A percentile compares a stretch with the other conserved stretches of the same genome.
These are phyloP conservation scores for Diaphora mendica DNA, from an alignment of 2,888 invertebrate genomes.

Conservation along the genomic window DNA sequence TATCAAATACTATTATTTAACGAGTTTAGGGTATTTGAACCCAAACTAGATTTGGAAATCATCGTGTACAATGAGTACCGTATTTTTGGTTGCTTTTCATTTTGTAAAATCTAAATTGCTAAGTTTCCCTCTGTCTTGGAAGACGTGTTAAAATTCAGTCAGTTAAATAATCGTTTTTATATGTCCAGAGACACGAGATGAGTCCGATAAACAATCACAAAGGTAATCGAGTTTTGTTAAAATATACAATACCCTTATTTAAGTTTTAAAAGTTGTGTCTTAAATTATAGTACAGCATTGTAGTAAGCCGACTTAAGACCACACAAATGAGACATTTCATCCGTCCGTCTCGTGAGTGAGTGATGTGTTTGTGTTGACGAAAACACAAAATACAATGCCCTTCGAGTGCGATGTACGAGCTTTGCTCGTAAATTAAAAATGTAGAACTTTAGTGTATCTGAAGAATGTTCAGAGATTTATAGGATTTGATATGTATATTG, in stretches of 20 bases:
- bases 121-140: too few species aligned
- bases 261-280: not conserved
- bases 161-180: not conserved
- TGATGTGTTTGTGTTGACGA: conserved; percentile 6
- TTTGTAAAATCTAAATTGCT: too few species aligned
- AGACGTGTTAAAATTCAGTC: not conserved
- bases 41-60: not conserved
- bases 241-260: not conserved
- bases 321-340: not conserved
- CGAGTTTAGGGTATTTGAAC: not conserved
- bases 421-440: not conserved
- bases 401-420: not conserved
- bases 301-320: not conserved
- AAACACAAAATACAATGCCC: not conserved
- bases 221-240: not conserved
- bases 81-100: not conserved
- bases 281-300: not conserved
- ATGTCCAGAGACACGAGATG: not conserved
- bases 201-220: not conserved
- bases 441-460: not conserved
- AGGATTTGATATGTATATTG: not conserved
- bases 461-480: not conserved
- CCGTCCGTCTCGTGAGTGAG: conserved; percentile 22
- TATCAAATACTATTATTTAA: not conserved
- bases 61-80: not conserved